A percentile compares a stretch with the other conserved stretches of the same genome.
These are phyloP conservation scores for Hylaeus volcanicus DNA, from an alignment of 1,140 invertebrate species.

Conservation along the genomic window DNA sequence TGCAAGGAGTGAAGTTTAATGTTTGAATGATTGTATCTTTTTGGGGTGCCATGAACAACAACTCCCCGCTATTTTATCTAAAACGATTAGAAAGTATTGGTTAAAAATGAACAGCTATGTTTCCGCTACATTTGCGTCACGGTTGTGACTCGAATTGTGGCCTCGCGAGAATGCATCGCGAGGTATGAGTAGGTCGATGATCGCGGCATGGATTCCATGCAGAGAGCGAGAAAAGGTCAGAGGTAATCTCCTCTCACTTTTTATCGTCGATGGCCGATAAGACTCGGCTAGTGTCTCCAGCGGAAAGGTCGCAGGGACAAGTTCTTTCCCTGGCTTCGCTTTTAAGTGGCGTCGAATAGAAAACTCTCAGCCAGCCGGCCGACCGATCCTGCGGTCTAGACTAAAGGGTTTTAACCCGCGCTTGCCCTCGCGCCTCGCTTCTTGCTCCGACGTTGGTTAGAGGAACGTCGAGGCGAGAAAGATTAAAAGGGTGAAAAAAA, in stretches of 20 bases:
- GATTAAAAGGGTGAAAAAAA: constrained; percentile 53
- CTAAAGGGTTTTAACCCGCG: constrained; percentile 76
- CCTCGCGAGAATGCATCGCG: neutral
- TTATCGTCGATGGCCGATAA: constrained; percentile 15
- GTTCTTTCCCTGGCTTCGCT: constrained; percentile 66
- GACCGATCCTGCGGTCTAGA: constrained; percentile 72
- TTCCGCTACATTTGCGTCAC: too few relatives aligned
- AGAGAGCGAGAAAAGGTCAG: neutral
- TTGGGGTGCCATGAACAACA: too few relatives aligned
- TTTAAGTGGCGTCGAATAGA: constrained; percentile 72
- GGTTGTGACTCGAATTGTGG: neutral
- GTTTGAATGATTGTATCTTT: too few relatives aligned
- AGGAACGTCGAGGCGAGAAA: constrained; percentile 54
- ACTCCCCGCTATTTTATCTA: too few relatives aligned
- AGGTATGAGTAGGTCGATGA: constrained; percentile 36
- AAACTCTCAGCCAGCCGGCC: constrained; percentile 60
- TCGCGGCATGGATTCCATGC: constrained; percentile 30
- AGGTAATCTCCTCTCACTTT: constrained; percentile 8
- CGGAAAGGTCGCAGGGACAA: constrained; percentile 59
- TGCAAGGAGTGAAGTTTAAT: too few relatives aligned
- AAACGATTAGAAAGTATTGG: too few relatives aligned
- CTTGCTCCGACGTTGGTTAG: constrained; percentile 30
- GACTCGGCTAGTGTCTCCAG: constrained; percentile 13
- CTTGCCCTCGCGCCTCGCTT: constrained; percentile 32
- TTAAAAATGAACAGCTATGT: too few relatives aligned